Base-by-base conservation (phyloP, 2,113 vertebrate species). In the Tringa solitaria region DNA sequence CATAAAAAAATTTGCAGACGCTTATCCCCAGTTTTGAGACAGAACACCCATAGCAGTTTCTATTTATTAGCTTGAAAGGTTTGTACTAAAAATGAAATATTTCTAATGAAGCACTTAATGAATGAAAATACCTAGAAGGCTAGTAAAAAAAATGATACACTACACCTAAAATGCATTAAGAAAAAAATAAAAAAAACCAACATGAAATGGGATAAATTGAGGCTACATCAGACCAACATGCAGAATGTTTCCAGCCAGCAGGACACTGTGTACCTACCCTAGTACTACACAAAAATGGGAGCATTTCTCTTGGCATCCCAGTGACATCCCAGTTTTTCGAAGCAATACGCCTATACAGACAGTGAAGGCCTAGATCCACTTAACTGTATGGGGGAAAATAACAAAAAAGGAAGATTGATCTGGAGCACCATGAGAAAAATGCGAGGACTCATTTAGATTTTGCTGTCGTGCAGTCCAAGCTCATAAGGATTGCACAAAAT, bases 351-450 rank as follows among this genome's bases (percentile, higher is more conserved):
- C 41, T 75, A 48, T 2, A 27, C 6, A 61, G 27, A 33, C 13
- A 32, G 8, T 21, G 24, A 78, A 64, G 10, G 2, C 16, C 23
- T 10, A 4, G 14, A 24, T 17, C 4, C 21, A 50, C 14, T 27
- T 19, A 91, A 19, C 2, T 0, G 3, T 2, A 0, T 5, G 3
- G 9, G 21, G 14, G 7, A 3, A 23, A 21, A 9, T 6, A 26
- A 35, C 13, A 60, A 27, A 19, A n/a, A 33, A 15, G 2, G 4
- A 50, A 4, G 4, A 79, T 5, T 70, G n/a, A 41, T 46, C 10
- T 37, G 27, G 24, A 93, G 8, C 14, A 72, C 16, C 9, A 30
- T 39, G 17, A 43, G 9, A 43, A 32, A 82, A 63, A 46, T 4
- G 1, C 30, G 73, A 57, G 30, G 7, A 24, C 10, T 68, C 14